Evolutionary conservation across 2,797 vertebrate species (phyloP).

Genomic region (Rhinichthys osculus): DNA sequence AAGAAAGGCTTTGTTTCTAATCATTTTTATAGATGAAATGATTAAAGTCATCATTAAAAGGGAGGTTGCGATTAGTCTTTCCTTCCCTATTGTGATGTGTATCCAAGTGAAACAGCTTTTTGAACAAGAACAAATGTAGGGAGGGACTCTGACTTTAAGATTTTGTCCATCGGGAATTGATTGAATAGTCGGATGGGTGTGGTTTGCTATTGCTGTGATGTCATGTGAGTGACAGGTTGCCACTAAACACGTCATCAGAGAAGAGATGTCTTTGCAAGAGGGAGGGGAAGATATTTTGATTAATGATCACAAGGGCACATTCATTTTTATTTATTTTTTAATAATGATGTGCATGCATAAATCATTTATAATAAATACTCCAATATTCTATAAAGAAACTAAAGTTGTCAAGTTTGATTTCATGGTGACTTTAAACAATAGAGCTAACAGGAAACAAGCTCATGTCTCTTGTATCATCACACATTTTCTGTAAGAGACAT

Average conservation of each 20-base stretch:
- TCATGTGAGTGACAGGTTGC: neutral
- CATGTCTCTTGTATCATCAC: neutral
- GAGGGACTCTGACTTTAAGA: no score
- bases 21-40: neutral
- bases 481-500: slow-evolving; percentile 4
- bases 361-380: neutral
- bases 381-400: neutral
- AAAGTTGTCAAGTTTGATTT: neutral
- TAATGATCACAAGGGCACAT: neutral
- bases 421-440: neutral
- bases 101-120: neutral
- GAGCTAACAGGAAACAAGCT: neutral
- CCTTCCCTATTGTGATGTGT: neutral
- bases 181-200: neutral
- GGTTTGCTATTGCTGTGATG: neutral
- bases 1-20: neutral
- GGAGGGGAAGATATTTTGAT: neutral
- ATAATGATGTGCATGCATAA: neutral
- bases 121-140: neutral
- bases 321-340: no score
- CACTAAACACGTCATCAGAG: neutral
- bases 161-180: neutral
- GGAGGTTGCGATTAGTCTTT: neutral
- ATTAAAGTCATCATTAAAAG: neutral
- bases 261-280: neutral